Base-by-base conservation (phyloP, 2,113 vertebrate species). In the Symphodus melops region DNA sequence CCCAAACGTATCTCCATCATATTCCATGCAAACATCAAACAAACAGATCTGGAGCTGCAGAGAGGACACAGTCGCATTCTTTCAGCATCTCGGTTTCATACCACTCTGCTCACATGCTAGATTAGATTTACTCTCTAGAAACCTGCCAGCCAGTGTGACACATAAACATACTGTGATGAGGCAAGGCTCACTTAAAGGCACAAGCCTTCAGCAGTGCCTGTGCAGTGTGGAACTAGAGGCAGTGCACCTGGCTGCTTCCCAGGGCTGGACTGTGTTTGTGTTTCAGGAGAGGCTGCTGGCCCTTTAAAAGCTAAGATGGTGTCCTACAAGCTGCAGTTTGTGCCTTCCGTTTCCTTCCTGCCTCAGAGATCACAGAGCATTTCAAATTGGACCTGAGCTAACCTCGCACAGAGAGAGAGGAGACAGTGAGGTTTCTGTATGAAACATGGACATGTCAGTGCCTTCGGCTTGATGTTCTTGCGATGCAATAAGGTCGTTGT, bases 281-380 rank as follows among this genome's bases (percentile, higher is more conserved):
- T 39, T 21, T 12, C 37, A 17, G 37, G 9, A 41, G 37, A 44
- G 33, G 82, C 68, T 66, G 72, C 87, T 90, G 88, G 86, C 86
- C 85, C 90, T 92, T 93, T 89, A 91, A 91, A 74, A 87, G 77
- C 81, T 85, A 90, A 91, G 86, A 93, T 91, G 91, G 91, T 90
- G 91, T 87, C 91, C 89, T 90, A 33, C 77, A 28, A 89, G 91
- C 85, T 89, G 90, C 90, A 87, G 83, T 72, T 72, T 80, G 37
- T 77, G 58, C 63, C 81, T 89, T 88, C 88, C 72, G 84, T 88
- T 86, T 89, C 86, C 85, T 82, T 75, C 79, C 86, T 84, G 72
- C 57, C 73, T 63, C 71, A 57, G 55, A 79, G 75, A 84, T 83
- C 79, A 80, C 83, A 75, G 68, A 71, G 75, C 80, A 48, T 82